Evolutionary conservation across 2,888 invertebrate genomes (phyloP).

Genomic region (Chrysodeixis includens): DNA sequence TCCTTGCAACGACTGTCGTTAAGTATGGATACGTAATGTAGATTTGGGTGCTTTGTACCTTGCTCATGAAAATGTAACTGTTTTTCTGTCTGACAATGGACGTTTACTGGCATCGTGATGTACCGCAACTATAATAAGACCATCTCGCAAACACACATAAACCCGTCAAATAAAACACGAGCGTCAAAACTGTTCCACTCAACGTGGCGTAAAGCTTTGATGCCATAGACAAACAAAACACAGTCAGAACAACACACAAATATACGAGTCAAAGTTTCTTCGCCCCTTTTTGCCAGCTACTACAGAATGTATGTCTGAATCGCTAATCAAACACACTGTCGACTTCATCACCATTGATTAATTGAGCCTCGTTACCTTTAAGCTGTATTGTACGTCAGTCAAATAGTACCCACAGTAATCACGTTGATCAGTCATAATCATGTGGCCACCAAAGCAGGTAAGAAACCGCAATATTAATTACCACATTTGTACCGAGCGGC

Average conservation of each 20-base stretch:
- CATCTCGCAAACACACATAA: conserved; percentile 5
- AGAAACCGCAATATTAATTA: conserved; percentile 13
- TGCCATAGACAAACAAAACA: conserved; percentile 8
- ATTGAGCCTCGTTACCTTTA: background rate
- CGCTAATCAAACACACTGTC: background rate
- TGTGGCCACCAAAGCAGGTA: background rate
- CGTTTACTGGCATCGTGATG: background rate
- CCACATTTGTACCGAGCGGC: background rate
- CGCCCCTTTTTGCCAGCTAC: background rate
- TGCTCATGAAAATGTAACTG: conserved; percentile 1
- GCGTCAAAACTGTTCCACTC: conserved; percentile 8
- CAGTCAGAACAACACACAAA: conserved; percentile 5
- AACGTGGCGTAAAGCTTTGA: conserved; percentile 6
- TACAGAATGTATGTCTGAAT: background rate
- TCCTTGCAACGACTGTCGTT: conserved; percentile 1
- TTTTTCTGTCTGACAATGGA: background rate
- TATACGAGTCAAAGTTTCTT: conserved; percentile 6
- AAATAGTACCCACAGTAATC: background rate
- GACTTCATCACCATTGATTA: background rate
- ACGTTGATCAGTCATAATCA: background rate
- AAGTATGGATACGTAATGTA: background rate
- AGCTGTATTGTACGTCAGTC: background rate
- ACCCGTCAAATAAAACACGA: conserved; percentile 7
- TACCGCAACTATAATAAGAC: conserved; percentile 6
- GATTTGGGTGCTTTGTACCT: background rate